Evolutionary conservation across 2,113 vertebrate species (phyloP), one percentile per base, ranked within the genome.

Genomic region (Hypanus sabinus): DNA sequence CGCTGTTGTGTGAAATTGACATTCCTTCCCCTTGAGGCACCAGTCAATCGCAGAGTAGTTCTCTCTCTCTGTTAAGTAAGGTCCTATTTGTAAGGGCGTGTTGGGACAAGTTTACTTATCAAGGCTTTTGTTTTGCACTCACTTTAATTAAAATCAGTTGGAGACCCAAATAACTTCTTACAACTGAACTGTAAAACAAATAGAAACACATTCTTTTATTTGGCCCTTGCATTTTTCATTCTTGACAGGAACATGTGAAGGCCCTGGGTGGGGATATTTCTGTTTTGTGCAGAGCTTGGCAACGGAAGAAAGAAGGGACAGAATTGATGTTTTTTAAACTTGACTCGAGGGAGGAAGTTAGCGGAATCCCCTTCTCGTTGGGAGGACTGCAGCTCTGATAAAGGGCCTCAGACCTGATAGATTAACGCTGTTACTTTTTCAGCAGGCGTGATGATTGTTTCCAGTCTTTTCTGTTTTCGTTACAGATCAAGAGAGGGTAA

Each of bases 21-120:
- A 65, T 65, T 90, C 83, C 12, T 62, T 33, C 30, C 62, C 60
- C 30, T 20, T 65, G 85, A 20, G 60, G 85, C 85, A 73, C 62
- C 30, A 10, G n/a, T 90, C 57, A 85, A 55, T 30, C 27, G 30
- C 60, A 90, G 1, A 20, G 18, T 16, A 65, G n/a, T n/a, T n/a
- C n/a, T n/a, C n/a, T n/a, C n/a, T n/a, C n/a, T n/a, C n/a, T n/a
- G 62, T 65, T 20, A n/a, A n/a, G 33, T 16, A 65, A 60, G 57
- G 60, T 65, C 30, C 60, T 30, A 7, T 62, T 65, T 88, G 57
- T 20, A 20, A 20, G 85, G 85, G 85, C 85, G 65, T 33, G 85
- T 68, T 27, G 5, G 65, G 85, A 65, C 85, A 33, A 65, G 85
- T 90, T 65, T 90, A 90, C 33, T 90, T 90, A 90, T 33, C 85